A percentile compares a stretch with the other conserved stretches of the same genome.
Conservation (phyloP, 2,888 invertebrate genomes). For the Piscicola geometra region DNA sequence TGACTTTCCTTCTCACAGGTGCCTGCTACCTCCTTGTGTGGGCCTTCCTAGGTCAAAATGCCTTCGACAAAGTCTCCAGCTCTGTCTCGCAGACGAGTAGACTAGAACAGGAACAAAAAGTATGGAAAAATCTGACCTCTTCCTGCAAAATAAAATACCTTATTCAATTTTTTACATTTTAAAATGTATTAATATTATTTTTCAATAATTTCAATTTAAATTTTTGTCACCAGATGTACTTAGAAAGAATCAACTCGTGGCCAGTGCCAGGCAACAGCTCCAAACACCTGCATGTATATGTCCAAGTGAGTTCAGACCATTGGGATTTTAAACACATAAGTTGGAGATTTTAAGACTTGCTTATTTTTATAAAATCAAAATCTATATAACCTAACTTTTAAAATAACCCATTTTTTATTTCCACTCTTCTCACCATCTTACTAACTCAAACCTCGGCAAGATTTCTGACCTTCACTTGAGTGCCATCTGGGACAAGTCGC, state of each 20-base stretch:
- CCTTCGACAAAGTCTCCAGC: background rate
- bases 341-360: background rate
- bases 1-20: background rate
- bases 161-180: background rate
- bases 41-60: background rate
- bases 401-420: too few species aligned
- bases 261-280: background rate
- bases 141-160: too few species aligned
- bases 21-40: background rate
- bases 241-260: background rate
- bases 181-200: background rate
- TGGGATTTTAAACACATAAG: background rate
- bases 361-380: too few species aligned
- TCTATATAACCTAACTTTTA: too few species aligned
- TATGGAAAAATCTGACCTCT: too few species aligned
- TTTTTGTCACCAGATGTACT: background rate
- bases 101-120: background rate
- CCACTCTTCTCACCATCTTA: too few species aligned
- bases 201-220: background rate
- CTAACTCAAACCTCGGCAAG: too few species aligned
- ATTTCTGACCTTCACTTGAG: constrained; percentile 85
- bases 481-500: constrained; percentile 70
- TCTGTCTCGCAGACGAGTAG: background rate
- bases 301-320: constrained; percentile 19
- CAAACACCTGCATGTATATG: constrained; percentile 26